phyloP scores from a whole-genome alignment of 2,113 vertebrate genomes.

The rabbit (Oryctolagus cuniculus) region mOryCun1.1 NC_091441.1:63509001-63509500 shows the following conservation, averaged over 20 bases:
- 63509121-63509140: not conserved
- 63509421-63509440: too few species aligned
- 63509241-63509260: conserved; percentile 60
- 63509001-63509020: not conserved
- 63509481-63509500: too few species aligned
- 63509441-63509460: too few species aligned
- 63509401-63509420: not conserved
- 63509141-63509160: not conserved
- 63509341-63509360: conserved; percentile 46
- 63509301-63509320: not conserved
- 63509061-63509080: not conserved
- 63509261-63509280: not conserved
- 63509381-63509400: not conserved
- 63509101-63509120: not conserved
- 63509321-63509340: conserved; percentile 55
- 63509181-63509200: not conserved
- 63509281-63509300: conserved; percentile 42
- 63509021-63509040: not conserved
- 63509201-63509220: conserved; percentile 55
- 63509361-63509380: not conserved
- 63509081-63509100: conserved; percentile 40
- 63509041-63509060: conserved; percentile 35
- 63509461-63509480: too few species aligned
- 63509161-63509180: not conserved
- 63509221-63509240: conserved; percentile 55